Evolutionary conservation across 1,140 invertebrate genomes (phyloP), one percentile per base, ranked within the genome.

Genomic region (Drosophila melanica): DNA sequence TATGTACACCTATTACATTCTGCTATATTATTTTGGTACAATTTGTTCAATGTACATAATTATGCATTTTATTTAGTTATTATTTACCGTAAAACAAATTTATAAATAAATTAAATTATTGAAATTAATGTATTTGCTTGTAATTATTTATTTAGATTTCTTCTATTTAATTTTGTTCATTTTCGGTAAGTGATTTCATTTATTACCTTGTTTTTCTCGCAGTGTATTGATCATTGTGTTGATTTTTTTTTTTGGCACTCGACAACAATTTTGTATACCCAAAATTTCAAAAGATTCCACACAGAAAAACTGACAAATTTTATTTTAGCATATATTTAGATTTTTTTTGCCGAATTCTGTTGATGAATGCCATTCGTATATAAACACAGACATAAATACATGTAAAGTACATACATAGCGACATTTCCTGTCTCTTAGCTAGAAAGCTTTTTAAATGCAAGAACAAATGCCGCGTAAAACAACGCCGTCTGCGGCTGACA

Each of bases 71-170:
- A 51, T 47, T 75, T 82, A 84, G 81, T 60, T 82, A 65, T 55
- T 63, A 79, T 79, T 69, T 68, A 74, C 35, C 30, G 41, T 71
- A 57, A 57, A 85, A 80, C 50, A 64, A 60, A 67, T 77, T 51
- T 76, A 74, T 69, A 67, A 82, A 85, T 85, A 84, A 65, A 84
- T 58, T 84, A 77, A 80, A 79, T 85, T 81, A 85, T 85, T 86
- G 41, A 68, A 68, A 81, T 54, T 58, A 35, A 47, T 63, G n/a
- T 35, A 14, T 20, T 23, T 55, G 18, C n/a, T 10, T 14, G 55
- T 48, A 20, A 11, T 53, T 20, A 6, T 47, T 27, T 27, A 27
- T 27, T 75, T 44, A 7, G 3, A 44, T 42, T 77, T 18, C 16
- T 71, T 45, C 45, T 44, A 35, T 20, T 41, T 35, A n/a, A 51